A percentile compares a stretch with the other conserved stretches of the same genome.
Evolutionary conservation across 2,797 vertebrate species (phyloP).

Genomic region (Argyrosomus regius): DNA sequence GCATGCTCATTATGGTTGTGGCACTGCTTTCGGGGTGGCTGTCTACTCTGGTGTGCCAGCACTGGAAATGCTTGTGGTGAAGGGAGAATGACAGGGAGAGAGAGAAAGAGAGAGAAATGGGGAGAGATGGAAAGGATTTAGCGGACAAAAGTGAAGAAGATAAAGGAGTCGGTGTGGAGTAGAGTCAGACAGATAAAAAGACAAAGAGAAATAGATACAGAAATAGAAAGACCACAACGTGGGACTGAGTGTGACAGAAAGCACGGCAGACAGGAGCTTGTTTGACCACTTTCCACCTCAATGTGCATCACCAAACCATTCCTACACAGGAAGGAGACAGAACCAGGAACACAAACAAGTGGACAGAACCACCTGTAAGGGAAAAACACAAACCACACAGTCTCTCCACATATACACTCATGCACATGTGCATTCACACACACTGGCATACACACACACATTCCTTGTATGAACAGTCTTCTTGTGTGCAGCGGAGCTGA

Average conservation of each 20-base stretch:
- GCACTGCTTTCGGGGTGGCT: conserved; percentile 78
- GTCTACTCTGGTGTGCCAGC: conserved; percentile 73
- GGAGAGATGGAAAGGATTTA: conserved; percentile 33
- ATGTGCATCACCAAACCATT: conserved; percentile 57
- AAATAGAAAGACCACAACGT: conserved; percentile 11
- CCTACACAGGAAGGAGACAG: conserved; percentile 72
- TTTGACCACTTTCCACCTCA: conserved; percentile 53
- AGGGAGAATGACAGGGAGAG: conserved; percentile 56
- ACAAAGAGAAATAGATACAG: conserved; percentile 31
- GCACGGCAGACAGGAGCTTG: conserved; percentile 30
- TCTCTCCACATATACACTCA: conserved; percentile 51
- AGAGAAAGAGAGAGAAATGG: conserved; percentile 25
- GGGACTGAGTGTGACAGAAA: conserved; percentile 23
- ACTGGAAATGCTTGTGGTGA: conserved; percentile 79
- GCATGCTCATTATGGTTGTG: conserved; percentile 86
- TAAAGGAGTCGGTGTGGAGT: conserved; percentile 6
- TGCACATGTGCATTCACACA: conserved; percentile 33
- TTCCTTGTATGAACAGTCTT: conserved; percentile 76
- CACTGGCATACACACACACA: conserved; percentile 40
- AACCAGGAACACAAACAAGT: conserved; percentile 74
- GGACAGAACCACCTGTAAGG: conserved; percentile 75
- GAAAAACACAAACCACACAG: conserved; percentile 74
- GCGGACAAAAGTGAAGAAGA: conserved; percentile 42
- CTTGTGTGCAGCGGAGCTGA: conserved; percentile 76
- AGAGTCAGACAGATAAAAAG: conserved; percentile 16